phyloP scores from a whole-genome alignment of 2,888 invertebrate species.

The Ormyrus thymus region DNA sequence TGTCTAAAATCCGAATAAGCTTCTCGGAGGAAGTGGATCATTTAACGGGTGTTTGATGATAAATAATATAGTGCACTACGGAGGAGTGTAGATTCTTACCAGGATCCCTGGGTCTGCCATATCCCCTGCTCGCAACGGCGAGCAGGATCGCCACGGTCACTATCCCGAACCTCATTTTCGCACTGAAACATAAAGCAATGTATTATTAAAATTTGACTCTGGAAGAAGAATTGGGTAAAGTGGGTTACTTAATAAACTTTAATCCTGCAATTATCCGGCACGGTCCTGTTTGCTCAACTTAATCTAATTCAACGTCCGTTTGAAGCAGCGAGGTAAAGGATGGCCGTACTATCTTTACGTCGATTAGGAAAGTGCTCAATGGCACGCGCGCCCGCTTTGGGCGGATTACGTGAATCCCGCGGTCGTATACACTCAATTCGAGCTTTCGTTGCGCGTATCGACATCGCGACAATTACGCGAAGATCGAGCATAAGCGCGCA shows the following conservation, averaged over 20 bases:
- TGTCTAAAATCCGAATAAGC: no score
- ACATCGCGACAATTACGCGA: no score
- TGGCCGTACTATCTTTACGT: no score
- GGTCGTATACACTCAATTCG: conserved; percentile 5
- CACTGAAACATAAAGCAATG: conserved; percentile 65
- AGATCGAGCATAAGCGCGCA: background rate
- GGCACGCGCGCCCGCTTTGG: background rate
- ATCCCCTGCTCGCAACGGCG: conserved; percentile 62
- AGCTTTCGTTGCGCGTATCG: background rate
- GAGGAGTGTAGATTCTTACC: conserved; percentile 61
- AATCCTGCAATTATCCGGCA: no score
- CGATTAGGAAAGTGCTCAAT: background rate
- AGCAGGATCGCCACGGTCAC: conserved; percentile 66
- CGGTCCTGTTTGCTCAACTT: no score
- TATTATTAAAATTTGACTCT: conserved; percentile 22
- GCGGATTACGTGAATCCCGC: conserved; percentile 29
- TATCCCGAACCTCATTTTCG: conserved; percentile 69
- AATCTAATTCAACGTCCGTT: no score
- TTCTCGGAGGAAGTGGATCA: background rate
- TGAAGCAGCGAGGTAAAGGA: no score
- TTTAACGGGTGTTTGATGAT: no score
- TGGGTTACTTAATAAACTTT: no score
- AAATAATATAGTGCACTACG: no score
- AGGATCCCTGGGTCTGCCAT: conserved; percentile 67
- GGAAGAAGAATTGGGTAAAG: no score